Conservation (phyloP, 2,888 invertebrate genomes). For the Venustoraphidia nigricollis region DNA sequence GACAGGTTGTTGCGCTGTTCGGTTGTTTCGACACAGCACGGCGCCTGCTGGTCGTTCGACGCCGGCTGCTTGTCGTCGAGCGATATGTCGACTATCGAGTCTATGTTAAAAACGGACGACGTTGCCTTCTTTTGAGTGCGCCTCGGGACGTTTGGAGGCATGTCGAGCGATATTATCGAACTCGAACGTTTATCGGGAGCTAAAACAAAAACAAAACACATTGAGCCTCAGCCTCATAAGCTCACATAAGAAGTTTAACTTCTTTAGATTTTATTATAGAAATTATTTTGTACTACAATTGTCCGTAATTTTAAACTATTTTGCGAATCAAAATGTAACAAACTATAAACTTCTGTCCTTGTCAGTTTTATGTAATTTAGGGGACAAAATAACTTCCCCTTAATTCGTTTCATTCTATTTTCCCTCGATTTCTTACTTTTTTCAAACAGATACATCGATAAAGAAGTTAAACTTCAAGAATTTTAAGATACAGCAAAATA, state of each 20-base stretch:
- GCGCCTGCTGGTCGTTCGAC: slow-evolving; percentile 16
- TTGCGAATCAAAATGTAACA: no score
- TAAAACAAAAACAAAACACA: slow-evolving; percentile 20
- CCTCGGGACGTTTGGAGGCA: slow-evolving; percentile 28
- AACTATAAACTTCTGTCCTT: no score
- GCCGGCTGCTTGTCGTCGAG: slow-evolving; percentile 30
- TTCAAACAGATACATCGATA: background rate
- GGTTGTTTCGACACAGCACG: slow-evolving; percentile 11
- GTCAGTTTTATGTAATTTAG: no score
- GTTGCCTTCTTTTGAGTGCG: slow-evolving; percentile 29
- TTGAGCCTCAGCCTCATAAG: no score
- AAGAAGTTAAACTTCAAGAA: background rate
- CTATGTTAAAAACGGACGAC: slow-evolving; percentile 28
- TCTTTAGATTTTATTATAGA: no score
- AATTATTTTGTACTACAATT: no score
- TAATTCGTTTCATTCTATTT: no score
- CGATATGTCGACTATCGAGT: slow-evolving; percentile 30
- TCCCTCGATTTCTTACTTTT: no score
- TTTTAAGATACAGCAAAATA: background rate
- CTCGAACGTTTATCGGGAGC: slow-evolving; percentile 39
- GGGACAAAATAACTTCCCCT: no score
- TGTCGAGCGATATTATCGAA: slow-evolving; percentile 24
- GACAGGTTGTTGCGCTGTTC: slow-evolving; percentile 11
- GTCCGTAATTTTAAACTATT: no score
- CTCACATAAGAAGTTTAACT: no score